phyloP scores from a whole-genome alignment of 2,797 vertebrate genomes.

The Sebastes vulpes region DNA sequence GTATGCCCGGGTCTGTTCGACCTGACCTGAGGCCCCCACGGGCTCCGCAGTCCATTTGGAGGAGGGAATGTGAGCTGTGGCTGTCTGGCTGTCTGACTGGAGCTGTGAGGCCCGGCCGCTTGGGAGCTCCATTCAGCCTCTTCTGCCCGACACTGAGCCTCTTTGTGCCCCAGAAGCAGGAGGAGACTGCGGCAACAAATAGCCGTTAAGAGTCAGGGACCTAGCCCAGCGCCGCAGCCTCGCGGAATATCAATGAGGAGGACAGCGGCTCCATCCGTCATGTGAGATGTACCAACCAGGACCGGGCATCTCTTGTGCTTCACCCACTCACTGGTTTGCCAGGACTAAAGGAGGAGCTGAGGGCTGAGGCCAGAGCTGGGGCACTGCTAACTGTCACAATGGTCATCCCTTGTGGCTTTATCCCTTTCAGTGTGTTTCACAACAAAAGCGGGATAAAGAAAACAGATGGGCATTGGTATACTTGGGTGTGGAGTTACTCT shows the following conservation, averaged over 20 bases:
- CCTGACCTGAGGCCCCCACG: slow-evolving; percentile 69
- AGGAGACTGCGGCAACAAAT: slow-evolving; percentile 83
- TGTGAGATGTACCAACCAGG: slow-evolving; percentile 45
- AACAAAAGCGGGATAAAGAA: slow-evolving; percentile 69
- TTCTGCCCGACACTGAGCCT: slow-evolving; percentile 82
- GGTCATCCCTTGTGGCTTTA: slow-evolving; percentile 66
- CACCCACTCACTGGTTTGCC: slow-evolving; percentile 26
- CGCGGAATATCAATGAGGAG: slow-evolving; percentile 78
- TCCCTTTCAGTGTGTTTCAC: slow-evolving; percentile 54
- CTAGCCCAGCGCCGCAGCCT: slow-evolving; percentile 45
- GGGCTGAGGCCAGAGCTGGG: slow-evolving; percentile 44
- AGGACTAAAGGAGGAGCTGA: slow-evolving; percentile 25
- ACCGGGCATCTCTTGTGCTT: slow-evolving; percentile 43
- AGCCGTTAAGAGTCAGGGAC: slow-evolving; percentile 81
- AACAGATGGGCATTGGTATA: slow-evolving; percentile 63
- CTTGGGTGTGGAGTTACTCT: slow-evolving; percentile 75
- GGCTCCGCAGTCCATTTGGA: slow-evolving; percentile 70
- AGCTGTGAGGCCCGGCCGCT: slow-evolving; percentile 68
- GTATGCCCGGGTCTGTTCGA: slow-evolving; percentile 55
- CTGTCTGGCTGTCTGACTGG: slow-evolving; percentile 69
- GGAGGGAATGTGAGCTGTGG: slow-evolving; percentile 79
- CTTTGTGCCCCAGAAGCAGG: slow-evolving; percentile 83
- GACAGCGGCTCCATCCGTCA: slow-evolving; percentile 59
- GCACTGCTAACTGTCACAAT: slow-evolving; percentile 57
- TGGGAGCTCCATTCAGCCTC: slow-evolving; percentile 83